Evolutionary conservation across 2,113 vertebrate species (phyloP).

Genomic region (Ctenodactylus gundi): DNA sequence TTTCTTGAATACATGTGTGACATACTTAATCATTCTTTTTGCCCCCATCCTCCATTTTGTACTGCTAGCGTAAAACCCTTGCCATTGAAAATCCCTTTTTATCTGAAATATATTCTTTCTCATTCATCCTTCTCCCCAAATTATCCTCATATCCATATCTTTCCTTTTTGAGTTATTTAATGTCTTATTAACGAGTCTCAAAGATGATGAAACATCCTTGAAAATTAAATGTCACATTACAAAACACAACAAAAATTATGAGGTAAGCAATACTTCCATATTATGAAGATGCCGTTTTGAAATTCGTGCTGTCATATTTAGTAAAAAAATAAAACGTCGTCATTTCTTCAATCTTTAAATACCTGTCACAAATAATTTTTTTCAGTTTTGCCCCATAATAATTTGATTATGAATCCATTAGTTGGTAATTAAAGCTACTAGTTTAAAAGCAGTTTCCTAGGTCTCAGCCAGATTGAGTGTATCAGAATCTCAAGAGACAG

Average conservation of each 20-base stretch:
- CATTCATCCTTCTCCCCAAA: too few relatives aligned
- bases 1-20: too few relatives aligned
- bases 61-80: too few relatives aligned
- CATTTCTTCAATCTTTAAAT: slow-evolving; percentile 17
- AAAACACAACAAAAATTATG: background rate
- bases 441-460: background rate
- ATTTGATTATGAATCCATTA: background rate
- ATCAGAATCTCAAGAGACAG: background rate
- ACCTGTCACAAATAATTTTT: slow-evolving; percentile 7
- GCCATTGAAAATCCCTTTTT: too few relatives aligned
- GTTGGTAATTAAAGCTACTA: background rate
- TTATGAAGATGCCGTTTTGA: background rate
- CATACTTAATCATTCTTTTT: too few relatives aligned
- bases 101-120: too few relatives aligned
- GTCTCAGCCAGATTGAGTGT: background rate
- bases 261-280: background rate
- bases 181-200: background rate
- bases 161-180: background rate
- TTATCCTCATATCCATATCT: too few relatives aligned
- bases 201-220: background rate
- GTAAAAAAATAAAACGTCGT: background rate
- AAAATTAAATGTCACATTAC: background rate
- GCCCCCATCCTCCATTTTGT: too few relatives aligned
- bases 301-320: background rate
- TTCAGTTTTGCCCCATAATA: background rate